Percentiles rank a stretch among this genome's conserved stretches.
Conservation (phyloP, 2,888 invertebrate genomes). For the Drosophila austrosaltans region DNA sequence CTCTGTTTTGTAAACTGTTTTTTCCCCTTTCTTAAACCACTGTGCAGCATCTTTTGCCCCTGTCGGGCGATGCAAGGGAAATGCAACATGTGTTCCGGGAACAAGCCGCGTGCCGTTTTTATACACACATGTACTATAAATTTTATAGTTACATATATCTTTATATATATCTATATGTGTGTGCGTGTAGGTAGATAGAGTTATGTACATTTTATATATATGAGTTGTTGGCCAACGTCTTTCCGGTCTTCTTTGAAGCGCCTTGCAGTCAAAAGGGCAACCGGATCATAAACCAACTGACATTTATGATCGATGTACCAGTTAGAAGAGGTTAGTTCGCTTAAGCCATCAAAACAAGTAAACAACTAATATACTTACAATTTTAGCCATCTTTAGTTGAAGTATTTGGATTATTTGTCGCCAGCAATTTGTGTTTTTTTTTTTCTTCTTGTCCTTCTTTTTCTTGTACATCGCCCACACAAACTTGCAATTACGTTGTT, state of each 20-base stretch:
- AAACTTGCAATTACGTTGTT: constrained; percentile 78
- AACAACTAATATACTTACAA: not conserved
- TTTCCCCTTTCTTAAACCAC: not conserved
- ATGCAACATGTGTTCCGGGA: constrained; percentile 75
- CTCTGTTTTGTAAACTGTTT: not conserved
- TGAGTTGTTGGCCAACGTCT: constrained; percentile 32
- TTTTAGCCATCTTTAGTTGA: not conserved
- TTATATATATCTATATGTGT: constrained; percentile 17
- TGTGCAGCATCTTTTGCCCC: constrained; percentile 6
- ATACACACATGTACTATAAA: constrained; percentile 48
- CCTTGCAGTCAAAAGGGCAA: constrained; percentile 67
- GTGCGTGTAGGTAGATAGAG: constrained; percentile 7
- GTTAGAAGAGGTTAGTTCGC: constrained; percentile 23
- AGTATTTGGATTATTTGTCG: constrained; percentile 69
- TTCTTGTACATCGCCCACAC: constrained; percentile 72
- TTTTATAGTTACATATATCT: constrained; percentile 47
- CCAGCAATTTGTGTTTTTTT: constrained; percentile 48
- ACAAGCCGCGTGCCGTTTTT: constrained; percentile 66
- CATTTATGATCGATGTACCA: constrained; percentile 61
- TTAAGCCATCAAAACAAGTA: not conserved
- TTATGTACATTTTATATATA: constrained; percentile 15
- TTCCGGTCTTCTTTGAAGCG: constrained; percentile 65
- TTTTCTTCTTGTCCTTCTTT: constrained; percentile 19
- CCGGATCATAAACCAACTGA: constrained; percentile 71
- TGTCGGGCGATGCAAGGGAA: constrained; percentile 38